Percentiles rank a stretch among this genome's conserved stretches.
These are phyloP conservation scores for Sycophaga agraensis DNA, from an alignment of 1,140 invertebrate genomes.

Conservation along the genomic window DNA sequence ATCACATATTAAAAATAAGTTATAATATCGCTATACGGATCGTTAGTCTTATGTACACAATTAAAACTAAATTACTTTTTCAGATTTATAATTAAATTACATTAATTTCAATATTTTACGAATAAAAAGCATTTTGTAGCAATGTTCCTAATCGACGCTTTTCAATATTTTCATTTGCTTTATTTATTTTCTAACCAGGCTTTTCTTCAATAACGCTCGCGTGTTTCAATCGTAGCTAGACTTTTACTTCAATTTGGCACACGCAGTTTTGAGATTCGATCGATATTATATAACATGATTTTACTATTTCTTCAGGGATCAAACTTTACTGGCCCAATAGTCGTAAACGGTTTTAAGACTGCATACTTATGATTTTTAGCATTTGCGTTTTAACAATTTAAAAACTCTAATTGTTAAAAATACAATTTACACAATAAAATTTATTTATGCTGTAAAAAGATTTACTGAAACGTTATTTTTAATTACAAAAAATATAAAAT, in stretches of 20 bases:
- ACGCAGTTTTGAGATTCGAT: constrained; percentile 24
- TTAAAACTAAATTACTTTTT: not conserved
- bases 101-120: no score
- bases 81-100: not conserved
- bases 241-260: constrained; percentile 23
- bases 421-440: no score
- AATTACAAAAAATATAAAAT: no score
- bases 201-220: constrained; percentile 1
- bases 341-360: not conserved
- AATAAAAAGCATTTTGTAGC: no score
- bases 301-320: constrained; percentile 12
- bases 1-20: not conserved
- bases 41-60: constrained; percentile 2
- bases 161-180: not conserved
- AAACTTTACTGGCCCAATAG: constrained; percentile 22
- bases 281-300: constrained; percentile 5
- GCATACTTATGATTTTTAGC: constrained; percentile 13
- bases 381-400: constrained; percentile 2
- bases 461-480: no score
- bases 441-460: no score
- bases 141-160: no score
- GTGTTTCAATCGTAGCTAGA: constrained; percentile 21
- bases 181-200: constrained; percentile 15
- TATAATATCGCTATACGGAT: not conserved
- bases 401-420: no score